phyloP scores from a whole-genome alignment of 2,113 vertebrate genomes.

The Lutjanus erythropterus region DNA sequence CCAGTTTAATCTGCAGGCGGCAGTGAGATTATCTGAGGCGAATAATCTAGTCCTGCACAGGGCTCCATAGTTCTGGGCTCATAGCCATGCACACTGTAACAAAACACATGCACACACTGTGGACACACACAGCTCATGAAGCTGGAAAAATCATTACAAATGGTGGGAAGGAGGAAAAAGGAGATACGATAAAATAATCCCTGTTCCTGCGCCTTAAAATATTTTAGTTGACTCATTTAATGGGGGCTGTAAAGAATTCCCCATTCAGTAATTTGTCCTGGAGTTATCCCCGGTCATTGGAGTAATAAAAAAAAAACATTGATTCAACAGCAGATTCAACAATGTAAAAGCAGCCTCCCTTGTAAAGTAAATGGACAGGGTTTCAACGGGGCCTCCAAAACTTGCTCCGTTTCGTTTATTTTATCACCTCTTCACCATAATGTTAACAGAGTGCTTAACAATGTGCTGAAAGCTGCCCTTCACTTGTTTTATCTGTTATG shows the following conservation, averaged over 20 bases:
- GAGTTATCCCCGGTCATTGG: background rate
- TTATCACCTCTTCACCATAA: background rate
- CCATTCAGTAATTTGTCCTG: background rate
- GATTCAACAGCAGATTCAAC: background rate
- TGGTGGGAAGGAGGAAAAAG: background rate
- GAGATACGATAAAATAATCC: constrained; percentile 27
- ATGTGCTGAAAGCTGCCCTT: background rate
- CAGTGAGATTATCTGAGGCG: constrained; percentile 76
- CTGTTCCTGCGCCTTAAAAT: background rate
- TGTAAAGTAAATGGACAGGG: background rate
- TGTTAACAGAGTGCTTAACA: constrained; percentile 8
- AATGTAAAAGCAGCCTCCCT: background rate
- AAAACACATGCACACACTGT: constrained; percentile 25
- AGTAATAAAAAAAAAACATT: too few species aligned
- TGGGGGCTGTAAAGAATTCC: background rate
- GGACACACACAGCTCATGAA: background rate
- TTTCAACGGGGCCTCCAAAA: background rate
- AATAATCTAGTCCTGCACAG: constrained; percentile 75
- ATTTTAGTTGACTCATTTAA: background rate
- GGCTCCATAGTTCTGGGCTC: constrained; percentile 49
- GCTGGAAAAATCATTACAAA: constrained; percentile 11
- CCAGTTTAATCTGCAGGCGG: constrained; percentile 76
- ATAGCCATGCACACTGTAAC: background rate
- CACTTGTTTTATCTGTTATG: constrained; percentile 4
- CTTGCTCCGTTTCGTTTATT: background rate